These are phyloP conservation scores for Druceiella hillmani DNA, from an alignment of 2,888 invertebrate genomes.

Conservation along the genomic window DNA sequence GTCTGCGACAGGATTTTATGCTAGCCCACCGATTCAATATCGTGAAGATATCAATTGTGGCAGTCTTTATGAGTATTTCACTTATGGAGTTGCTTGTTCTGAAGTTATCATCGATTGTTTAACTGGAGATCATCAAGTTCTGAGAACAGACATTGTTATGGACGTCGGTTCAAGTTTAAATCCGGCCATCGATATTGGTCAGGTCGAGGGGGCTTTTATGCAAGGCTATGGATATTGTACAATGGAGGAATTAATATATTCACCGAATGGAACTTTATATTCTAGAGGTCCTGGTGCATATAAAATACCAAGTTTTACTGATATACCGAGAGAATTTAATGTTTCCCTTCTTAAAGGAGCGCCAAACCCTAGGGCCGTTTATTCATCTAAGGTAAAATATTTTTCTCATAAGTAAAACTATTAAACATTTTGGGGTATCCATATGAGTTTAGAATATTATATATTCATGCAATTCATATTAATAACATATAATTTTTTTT, in stretches of 20 bases:
- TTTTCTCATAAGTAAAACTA: background rate
- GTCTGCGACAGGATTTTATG: constrained; percentile 70
- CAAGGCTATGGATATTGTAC: constrained; percentile 84
- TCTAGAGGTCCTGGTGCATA: constrained; percentile 81
- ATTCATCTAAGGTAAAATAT: constrained; percentile 72
- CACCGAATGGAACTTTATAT: constrained; percentile 62
- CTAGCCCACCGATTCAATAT: constrained; percentile 61
- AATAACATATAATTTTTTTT: constrained; percentile 25
- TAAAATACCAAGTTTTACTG: constrained; percentile 79
- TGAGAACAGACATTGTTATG: constrained; percentile 84
- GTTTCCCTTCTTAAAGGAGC: constrained; percentile 77
- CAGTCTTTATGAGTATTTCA: constrained; percentile 68
- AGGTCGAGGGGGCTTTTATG: constrained; percentile 84
- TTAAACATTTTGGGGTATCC: constrained; percentile 5
- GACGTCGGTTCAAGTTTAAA: constrained; percentile 84
- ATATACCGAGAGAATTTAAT: constrained; percentile 79
- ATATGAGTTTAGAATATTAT: background rate
- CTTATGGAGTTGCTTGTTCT: constrained; percentile 72
- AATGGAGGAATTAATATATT: constrained; percentile 74
- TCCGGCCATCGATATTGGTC: constrained; percentile 87
- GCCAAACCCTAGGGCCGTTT: constrained; percentile 77
- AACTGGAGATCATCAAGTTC: constrained; percentile 79
- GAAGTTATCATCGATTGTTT: constrained; percentile 85
- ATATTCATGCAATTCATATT: constrained; percentile 15
- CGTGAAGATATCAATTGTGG: constrained; percentile 59